These are phyloP conservation scores for Camponotus fellah DNA, from an alignment of 2,888 invertebrate genomes.

Conservation along the genomic window DNA sequence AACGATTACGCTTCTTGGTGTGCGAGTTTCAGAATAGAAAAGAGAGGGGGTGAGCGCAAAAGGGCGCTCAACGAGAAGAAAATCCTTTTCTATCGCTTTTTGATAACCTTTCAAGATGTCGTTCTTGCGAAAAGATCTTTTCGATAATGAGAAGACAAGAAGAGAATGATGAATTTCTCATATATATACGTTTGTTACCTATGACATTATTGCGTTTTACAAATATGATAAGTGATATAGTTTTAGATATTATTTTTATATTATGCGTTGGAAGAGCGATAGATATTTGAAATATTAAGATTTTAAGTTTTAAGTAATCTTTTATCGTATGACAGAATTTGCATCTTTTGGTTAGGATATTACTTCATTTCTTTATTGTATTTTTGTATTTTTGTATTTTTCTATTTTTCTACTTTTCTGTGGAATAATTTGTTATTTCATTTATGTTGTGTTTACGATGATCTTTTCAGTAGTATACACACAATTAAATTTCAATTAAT, in stretches of 20 bases:
- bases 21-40: conserved; percentile 34
- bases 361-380: too few relatives aligned
- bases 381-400: too few relatives aligned
- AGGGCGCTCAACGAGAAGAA: conserved; percentile 46
- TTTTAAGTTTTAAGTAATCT: too few relatives aligned
- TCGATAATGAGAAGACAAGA: conserved; percentile 59
- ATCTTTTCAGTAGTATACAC: too few relatives aligned
- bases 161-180: background rate
- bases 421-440: too few relatives aligned
- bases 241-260: background rate
- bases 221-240: background rate
- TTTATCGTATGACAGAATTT: too few relatives aligned
- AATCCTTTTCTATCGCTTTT: conserved; percentile 65
- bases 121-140: conserved; percentile 40
- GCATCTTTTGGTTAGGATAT: too few relatives aligned
- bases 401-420: too few relatives aligned
- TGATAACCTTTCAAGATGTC: conserved; percentile 68
- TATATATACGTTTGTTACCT: background rate
- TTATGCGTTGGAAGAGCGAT: background rate
- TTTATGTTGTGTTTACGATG: too few relatives aligned
- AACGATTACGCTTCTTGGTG: conserved; percentile 65
- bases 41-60: conserved; percentile 45
- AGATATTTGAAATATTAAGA: background rate
- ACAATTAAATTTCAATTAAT: too few relatives aligned
- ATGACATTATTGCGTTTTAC: background rate